Evolutionary conservation across 2,888 invertebrate species (phyloP), one percentile per base, ranked within the genome.

Genomic region (Philhelius pedissequus): DNA sequence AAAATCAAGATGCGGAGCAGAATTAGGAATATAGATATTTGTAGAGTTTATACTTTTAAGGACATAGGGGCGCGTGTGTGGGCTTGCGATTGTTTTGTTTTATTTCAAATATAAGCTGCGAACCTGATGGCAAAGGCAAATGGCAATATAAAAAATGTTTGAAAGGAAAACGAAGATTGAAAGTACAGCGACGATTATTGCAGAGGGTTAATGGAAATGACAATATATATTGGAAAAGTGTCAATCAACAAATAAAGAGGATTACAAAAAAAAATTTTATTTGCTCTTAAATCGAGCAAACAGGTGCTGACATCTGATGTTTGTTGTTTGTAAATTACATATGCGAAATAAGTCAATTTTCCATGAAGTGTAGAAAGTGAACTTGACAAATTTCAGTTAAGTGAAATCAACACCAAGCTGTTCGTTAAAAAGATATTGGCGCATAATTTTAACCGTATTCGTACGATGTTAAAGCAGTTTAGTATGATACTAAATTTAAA

Each of bases 171-270:
- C 8, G 9, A 7, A 50, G 7, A 50, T 8, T 18, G n/a, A 27
- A 50, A 50, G 27, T 4, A 50, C 25, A n/a, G 8, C 25, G 7
- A 25, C 27, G 50, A 50, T 50, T 50, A 50, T 50, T 50, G 50
- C 8, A n/a, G 8, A 15, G 50, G 25, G 30, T 54, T n/a, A 54
- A 54, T 54, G 54, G 32, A 54, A 54, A 54, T 54, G 54, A 32
- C 54, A 54, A 54, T 25, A 30, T 54, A 54, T 54, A 54, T 54
- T 54, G 54, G 18, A 54, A 54, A 54, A 54, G 54, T 54, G 54
- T 54, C 54, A 54, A 32, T 54, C 54, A 30, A 50, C 50, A 50
- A n/a, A 30, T n/a, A 54, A 3, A 7, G 4, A 27, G n/a, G 1
- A 30, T 4, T 9, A 18, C 25, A 7, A 30, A 54, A 30, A 30